Conservation (phyloP, 2,113 vertebrate genomes). For the Gasterosteus aculeatus region DNA sequence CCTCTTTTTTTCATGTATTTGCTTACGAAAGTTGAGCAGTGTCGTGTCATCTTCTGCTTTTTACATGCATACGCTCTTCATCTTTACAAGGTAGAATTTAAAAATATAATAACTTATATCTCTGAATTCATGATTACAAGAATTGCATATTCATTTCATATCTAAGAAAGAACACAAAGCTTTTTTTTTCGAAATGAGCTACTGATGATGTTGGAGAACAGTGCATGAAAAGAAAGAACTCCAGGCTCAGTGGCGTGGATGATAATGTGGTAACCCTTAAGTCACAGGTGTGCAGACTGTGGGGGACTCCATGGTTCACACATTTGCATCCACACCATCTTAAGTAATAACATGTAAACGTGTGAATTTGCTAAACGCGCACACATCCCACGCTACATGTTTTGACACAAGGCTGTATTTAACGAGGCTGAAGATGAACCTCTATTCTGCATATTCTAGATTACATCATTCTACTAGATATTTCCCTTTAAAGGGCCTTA, state of each 20-base stretch:
- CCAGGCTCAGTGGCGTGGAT: neutral
- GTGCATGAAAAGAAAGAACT: neutral
- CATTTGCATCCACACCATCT: neutral
- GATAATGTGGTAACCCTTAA: neutral
- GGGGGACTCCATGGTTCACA: neutral
- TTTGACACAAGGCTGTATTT: neutral
- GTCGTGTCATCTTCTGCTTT: neutral
- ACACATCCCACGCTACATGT: neutral
- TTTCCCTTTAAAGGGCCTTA: conserved; percentile 7
- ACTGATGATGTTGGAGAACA: too few relatives aligned
- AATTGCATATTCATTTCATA: too few relatives aligned
- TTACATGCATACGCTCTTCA: neutral
- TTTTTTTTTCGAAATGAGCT: too few relatives aligned
- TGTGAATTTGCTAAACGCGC: neutral
- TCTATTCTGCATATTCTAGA: neutral
- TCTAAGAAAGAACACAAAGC: too few relatives aligned
- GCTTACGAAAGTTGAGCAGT: too few relatives aligned
- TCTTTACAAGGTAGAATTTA: neutral
- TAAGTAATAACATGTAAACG: neutral
- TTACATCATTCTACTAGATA: neutral
- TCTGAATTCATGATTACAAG: too few relatives aligned
- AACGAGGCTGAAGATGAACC: neutral
- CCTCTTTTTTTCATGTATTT: neutral
- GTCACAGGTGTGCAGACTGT: neutral
- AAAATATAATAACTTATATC: too few relatives aligned